Percentiles rank a stretch among this genome's conserved stretches.
Evolutionary conservation across 2,797 vertebrate genomes (phyloP).

Genomic region (Remorina albescens): DNA sequence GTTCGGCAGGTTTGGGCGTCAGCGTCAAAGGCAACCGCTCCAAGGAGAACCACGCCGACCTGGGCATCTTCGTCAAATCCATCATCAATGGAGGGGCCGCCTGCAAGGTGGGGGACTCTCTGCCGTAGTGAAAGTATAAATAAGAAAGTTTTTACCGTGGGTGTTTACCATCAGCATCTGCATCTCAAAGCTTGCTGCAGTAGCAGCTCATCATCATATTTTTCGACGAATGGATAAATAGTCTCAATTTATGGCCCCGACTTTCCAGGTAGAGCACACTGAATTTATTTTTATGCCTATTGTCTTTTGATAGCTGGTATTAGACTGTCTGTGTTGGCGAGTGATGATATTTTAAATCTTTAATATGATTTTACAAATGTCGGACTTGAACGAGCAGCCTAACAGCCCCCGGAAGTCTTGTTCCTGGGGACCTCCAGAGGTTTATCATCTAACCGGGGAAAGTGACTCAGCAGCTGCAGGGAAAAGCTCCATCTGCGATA

Average conservation of each 20-base stretch:
- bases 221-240: too few species aligned
- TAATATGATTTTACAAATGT: not conserved
- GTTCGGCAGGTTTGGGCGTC: slow-evolving; percentile 95
- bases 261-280: not conserved
- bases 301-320: not conserved
- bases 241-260: not conserved
- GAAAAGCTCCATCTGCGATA: slow-evolving; percentile 27
- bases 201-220: not conserved
- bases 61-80: slow-evolving; percentile 98
- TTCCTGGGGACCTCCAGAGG: not conserved
- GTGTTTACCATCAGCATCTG: too few species aligned
- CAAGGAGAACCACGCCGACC: slow-evolving; percentile 95
- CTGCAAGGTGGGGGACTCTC: slow-evolving; percentile 86
- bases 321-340: not conserved
- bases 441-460: not conserved
- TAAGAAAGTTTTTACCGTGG: not conserved
- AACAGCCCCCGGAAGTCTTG: not conserved
- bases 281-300: not conserved
- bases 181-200: not conserved
- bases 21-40: slow-evolving; percentile 98
- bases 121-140: not conserved
- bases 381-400: not conserved
- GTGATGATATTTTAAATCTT: not conserved
- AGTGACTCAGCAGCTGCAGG: not conserved
- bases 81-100: slow-evolving; percentile 98